A percentile compares a stretch with the other conserved stretches of the same genome.
Conservation (phyloP, 2,113 vertebrate species). For the Balaeniceps rex region DNA sequence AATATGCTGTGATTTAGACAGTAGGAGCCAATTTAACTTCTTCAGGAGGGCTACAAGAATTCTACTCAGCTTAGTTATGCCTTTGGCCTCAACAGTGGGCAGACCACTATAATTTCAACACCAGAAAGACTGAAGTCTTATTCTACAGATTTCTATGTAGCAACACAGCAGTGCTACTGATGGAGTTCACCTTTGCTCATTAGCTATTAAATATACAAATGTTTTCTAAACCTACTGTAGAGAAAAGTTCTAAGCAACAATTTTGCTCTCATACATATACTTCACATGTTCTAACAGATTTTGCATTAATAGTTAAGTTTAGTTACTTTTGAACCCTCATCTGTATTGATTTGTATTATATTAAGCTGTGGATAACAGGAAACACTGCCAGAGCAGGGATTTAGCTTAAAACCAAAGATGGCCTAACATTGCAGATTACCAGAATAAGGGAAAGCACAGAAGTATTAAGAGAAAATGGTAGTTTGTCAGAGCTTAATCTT, state of each 20-base stretch:
- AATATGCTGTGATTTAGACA: background rate
- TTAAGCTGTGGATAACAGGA: background rate
- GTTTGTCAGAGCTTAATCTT: background rate
- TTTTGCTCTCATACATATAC: background rate
- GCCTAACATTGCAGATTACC: background rate
- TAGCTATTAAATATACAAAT: background rate
- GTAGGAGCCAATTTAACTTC: background rate
- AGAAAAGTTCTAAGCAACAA: background rate
- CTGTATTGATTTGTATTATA: background rate
- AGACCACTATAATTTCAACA: background rate
- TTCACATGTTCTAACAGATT: background rate
- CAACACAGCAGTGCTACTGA: background rate
- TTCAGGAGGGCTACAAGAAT: background rate
- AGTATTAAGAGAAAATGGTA: background rate
- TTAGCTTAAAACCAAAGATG: background rate
- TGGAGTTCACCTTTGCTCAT: background rate
- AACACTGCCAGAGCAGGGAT: background rate
- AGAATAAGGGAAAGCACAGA: background rate
- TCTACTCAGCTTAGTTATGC: background rate
- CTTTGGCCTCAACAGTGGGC: background rate
- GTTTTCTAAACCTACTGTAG: background rate
- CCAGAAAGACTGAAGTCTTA: background rate
- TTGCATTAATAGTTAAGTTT: background rate
- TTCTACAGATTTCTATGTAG: background rate
- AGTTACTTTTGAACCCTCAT: background rate